A percentile compares a stretch with the other conserved stretches of the same genome.
Conservation (phyloP, 1,140 invertebrate genomes). For the Diprion similis region DNA sequence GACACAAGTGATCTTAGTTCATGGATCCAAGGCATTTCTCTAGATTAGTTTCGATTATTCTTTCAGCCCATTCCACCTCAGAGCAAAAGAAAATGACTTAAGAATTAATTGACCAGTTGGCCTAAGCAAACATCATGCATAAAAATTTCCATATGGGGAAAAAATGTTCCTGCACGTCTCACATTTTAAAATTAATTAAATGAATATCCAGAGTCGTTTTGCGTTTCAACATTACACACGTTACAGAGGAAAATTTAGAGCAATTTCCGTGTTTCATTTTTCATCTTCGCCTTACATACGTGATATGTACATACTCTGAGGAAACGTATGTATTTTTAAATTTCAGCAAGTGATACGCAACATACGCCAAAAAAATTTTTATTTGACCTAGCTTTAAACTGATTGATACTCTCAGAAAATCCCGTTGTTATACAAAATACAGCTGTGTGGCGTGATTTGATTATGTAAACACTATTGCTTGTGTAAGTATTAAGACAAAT, state of each 20-base stretch:
- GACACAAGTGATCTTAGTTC: conserved; percentile 80
- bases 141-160: not conserved
- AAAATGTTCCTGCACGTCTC: not conserved
- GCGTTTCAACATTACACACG: not conserved
- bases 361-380: too few species aligned
- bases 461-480: not conserved
- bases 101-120: not conserved
- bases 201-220: not conserved
- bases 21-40: conserved; percentile 83
- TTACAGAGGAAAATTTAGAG: too few species aligned
- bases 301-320: too few species aligned
- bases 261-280: too few species aligned
- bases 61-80: not conserved
- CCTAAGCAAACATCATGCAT: not conserved
- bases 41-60: conserved; percentile 53
- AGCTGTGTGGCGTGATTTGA: not conserved
- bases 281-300: too few species aligned
- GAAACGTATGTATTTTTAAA: too few species aligned
- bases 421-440: not conserved
- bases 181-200: too few species aligned
- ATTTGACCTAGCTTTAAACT: not conserved
- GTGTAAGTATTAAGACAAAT: not conserved
- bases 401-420: not conserved
- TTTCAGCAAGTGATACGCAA: too few species aligned
- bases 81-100: not conserved